Evolutionary conservation across 2,113 vertebrate genomes (phyloP), one percentile per base, ranked within the genome.

Genomic region (Channa argus): DNA sequence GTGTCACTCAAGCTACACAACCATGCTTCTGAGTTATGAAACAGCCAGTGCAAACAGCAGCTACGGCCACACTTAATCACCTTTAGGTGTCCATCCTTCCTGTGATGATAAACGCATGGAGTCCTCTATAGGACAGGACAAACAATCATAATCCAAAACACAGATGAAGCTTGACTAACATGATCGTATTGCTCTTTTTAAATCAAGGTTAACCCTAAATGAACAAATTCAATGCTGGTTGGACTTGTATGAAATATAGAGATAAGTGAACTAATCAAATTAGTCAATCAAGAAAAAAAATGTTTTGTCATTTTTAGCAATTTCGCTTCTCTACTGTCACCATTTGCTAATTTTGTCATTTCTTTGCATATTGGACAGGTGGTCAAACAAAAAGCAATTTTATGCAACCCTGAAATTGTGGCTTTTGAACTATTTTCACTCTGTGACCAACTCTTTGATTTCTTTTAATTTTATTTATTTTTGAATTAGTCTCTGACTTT

Each of bases 41-140:
- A 45, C 72, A 82, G 81, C 76, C 62, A 53, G 56, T 38, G 36
- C 61, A 33, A 45, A 43, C 53, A 56, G 43, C 64, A 62, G 5
- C 62, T 62, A 6, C 5, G 45, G 58, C 34, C 66, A 49, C 60
- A 46, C 24, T 66, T 11, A 24, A 52, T 94, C 92, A 94, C 93
- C 93, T 94, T 5, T 11, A 53, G 74, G 63, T 5, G 65, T 66
- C 55, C 44, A 6, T 55, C 61, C 74, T 11, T 86, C 83, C 14
- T 51, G 74, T 15, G 92, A 73, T 0, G 92, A 87, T 91, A 94
- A 82, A 80, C 87, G 86, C 94, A 94, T 95, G 70, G 93, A 86
- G 67, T 89, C 83, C 7, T 93, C 93, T 93, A 88, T 59, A 41
- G 74, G 72, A 82, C 87, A 74, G 43, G 82, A 88, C 72, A 86